Base-by-base conservation (phyloP, 2,113 vertebrate genomes). In the Chroicocephalus ridibundus region DNA sequence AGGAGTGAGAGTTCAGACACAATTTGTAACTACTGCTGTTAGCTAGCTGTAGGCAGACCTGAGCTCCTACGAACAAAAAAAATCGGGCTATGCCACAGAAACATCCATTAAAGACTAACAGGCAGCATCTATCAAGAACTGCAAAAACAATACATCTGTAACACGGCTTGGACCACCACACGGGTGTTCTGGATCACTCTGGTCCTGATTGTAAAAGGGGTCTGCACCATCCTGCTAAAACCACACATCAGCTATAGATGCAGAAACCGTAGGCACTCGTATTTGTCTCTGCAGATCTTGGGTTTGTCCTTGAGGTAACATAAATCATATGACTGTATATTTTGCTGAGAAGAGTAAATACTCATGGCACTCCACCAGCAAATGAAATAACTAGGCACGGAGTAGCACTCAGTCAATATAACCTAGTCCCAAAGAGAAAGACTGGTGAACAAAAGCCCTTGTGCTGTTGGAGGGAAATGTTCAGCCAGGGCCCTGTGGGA, bases 131-230 rank as follows among this genome's bases (percentile, higher is more conserved):
- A 15, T 44, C 62, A 61, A 74, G 66, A 61, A 61, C 49, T 52
- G 24, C 8, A 25, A 54, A 74, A 78, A 7, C 13, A 77, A 6
- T 22, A 36, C 1, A 2, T 51, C 54, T 64, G 19, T 20, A 52
- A 42, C 9, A 34, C 9, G 27, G 24, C 54, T 61, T 0, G 0
- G 22, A 57, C 75, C 55, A 68, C 29, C 57, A n/a, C 0, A 1
- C 27, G 44, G 47, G 17, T 61, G 10, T 87, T 93, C 47, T 52
- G 75, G 65, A 46, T 79, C 75, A 79, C 51, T 75, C 52, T 75
- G 60, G 27, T 66, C 79, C 46, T 36, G 47, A 32, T 20, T n/a
- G 34, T 46, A 29, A 60, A 42, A 85, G 15, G 6, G 27, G 8
- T 65, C 46, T 84, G 40, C 14, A 17, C 40, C 51, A 38, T 20